Evolutionary conservation across 2,797 vertebrate genomes (phyloP), one percentile per base, ranked within the genome.

Genomic region (Mormyrops boulengeri): DNA sequence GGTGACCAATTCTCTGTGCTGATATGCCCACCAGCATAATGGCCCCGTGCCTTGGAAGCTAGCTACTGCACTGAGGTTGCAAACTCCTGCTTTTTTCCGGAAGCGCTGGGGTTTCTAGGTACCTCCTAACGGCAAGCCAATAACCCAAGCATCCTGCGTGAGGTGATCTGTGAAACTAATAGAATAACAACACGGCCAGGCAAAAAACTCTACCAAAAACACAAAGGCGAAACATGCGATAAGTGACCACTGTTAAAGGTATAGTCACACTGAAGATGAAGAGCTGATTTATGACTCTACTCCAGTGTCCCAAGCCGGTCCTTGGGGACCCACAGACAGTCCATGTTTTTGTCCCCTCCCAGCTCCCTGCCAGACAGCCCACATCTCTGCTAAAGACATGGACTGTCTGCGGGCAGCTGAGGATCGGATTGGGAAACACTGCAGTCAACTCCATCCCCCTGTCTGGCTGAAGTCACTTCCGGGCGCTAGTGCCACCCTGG

Each of bases 261-360:
- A 44, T 9, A 77, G 30, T 80, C 34, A 12, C 49, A 4, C 87
- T 57, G 12, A 38, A 73, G 93, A 95, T 95, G 95, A 93, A 95
- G 17, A 53, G 94, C 93, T 95, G 96, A 93, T 93, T 95, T 96
- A 96, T 95, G 95, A 95, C 95, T 95, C 90, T 94, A 94, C 94
- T 34, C 62, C 26, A 69, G 30, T 69, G 26, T 69, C 62, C 11
- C 62, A 12, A 12, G 9, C 62, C 3, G 62, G 30, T 69, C 26
- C 26, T 69, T 4, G 22, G 26, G 62, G 26, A 34, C 62, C 62
- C 22, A 3, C 26, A 26, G 60, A 30, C 26, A 11, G 62, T 34
- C 30, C 62, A 3, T 69, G 62, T 69, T 69, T 34, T 69, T 69
- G 11, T 34, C 11, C 62, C 62, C 26, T 69, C 62, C 26, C 26